phyloP scores from a whole-genome alignment of 2,113 vertebrate species.

The Hyla sarda region DNA sequence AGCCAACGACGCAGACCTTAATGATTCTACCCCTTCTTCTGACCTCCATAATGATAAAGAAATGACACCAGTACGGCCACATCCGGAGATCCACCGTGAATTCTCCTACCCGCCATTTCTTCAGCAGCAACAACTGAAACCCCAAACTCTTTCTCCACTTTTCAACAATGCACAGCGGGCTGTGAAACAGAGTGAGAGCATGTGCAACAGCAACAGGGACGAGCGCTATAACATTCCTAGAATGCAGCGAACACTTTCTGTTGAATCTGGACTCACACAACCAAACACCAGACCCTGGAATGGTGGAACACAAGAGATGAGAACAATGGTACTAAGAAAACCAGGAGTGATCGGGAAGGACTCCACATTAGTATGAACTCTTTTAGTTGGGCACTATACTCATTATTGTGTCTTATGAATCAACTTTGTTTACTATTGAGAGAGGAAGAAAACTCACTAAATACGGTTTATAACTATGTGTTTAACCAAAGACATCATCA shows the following conservation, averaged over 20 bases:
- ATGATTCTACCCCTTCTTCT: constrained; percentile 57
- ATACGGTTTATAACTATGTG: neutral
- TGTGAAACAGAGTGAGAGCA: constrained; percentile 62
- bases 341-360: constrained; percentile 76
- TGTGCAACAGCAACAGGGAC: constrained; percentile 64
- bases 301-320: constrained; percentile 81
- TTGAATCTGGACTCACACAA: constrained; percentile 74
- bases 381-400: neutral
- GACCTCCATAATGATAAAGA: constrained; percentile 70
- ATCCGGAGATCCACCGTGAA: constrained; percentile 73
- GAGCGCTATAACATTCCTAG: constrained; percentile 63
- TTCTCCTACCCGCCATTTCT: constrained; percentile 71
- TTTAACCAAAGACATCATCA: neutral
- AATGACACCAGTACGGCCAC: constrained; percentile 62
- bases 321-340: constrained; percentile 75
- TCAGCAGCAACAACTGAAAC: constrained; percentile 68
- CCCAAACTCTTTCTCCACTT: constrained; percentile 62
- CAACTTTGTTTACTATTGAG: neutral
- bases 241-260: constrained; percentile 75
- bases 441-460: neutral
- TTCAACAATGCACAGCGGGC: constrained; percentile 64
- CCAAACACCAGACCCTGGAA: constrained; percentile 79
- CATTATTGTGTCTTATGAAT: neutral
- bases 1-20: constrained; percentile 36
- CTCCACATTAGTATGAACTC: constrained; percentile 84